phyloP scores from a whole-genome alignment of 1,140 invertebrate species.

The Acromyrmex echinatior region DNA sequence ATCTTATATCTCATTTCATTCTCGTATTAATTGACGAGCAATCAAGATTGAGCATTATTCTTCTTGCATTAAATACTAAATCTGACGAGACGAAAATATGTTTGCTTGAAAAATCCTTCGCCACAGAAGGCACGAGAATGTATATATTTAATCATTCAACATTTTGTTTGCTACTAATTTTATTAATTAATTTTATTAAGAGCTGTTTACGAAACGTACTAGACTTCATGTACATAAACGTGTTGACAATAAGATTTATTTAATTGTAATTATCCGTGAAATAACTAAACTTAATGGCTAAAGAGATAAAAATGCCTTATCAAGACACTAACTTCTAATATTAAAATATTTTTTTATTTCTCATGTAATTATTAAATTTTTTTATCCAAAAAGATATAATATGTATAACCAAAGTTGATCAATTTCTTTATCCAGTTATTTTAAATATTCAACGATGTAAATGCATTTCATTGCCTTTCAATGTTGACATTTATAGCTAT shows the following conservation, averaged over 20 bases:
- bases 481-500: neutral
- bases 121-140: neutral
- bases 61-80: neutral
- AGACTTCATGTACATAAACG: neutral
- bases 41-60: neutral
- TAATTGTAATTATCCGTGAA: constrained; percentile 23
- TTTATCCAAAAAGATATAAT: neutral
- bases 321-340: too few relatives aligned
- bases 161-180: neutral
- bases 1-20: neutral
- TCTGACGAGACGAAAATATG: constrained; percentile 19
- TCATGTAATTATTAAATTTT: neutral
- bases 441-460: neutral
- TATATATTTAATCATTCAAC: neutral
- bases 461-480: neutral
- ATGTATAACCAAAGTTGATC: neutral
- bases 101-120: neutral
- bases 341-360: neutral
- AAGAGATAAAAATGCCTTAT: neutral
- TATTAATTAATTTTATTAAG: constrained; percentile 39
- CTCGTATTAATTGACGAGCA: neutral
- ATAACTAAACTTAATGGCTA: neutral
- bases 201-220: neutral
- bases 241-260: neutral
- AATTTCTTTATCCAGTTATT: neutral